Evolutionary conservation across 1,140 invertebrate genomes (phyloP), one percentile per base, ranked within the genome.

Genomic region (Plutomurus gul): DNA sequence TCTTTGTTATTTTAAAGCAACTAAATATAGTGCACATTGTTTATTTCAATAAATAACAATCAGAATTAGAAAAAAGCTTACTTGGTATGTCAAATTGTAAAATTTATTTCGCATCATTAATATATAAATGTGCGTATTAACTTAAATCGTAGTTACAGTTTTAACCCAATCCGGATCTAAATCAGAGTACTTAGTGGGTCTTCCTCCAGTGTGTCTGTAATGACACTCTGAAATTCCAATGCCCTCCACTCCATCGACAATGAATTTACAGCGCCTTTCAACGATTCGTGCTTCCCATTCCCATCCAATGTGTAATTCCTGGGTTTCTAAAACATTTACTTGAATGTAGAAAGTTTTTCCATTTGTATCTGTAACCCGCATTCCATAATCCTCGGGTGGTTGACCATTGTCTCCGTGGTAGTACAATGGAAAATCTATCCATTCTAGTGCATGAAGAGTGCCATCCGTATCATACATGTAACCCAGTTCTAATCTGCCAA

Each of bases 181-280:
- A n/a, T 46, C 51, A 79, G 85, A 22, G 47, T 82, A 82, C 84
- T 85, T 7, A 73, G 85, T 72, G n/a, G 83, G 79, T 86, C 88
- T 20, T 85, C 89, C 89, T 18, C 84, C 86, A 47, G 83, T 85
- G 85, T 90, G 87, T 13, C 88, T 85, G 86, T 93, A 93, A 84
- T 91, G 89, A 89, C 92, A 93, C 86, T 93, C 92, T 1, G 90
- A 91, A 20, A 92, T 89, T 1, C 92, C 92, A 84, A 89, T 88
- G 0, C 92, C 92, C 18, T 87, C 87, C 0, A 90, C 85, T 2
- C 90, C 91, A 86, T 92, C 91, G 0, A 93, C 88, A 6, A 85
- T 84, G 84, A 89, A 92, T 74, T 85, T 88, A 80, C 89, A 89
- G 85, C 92, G 91, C 37, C 92, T 83, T 84, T 93, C 92, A 75